Base-by-base conservation (phyloP, 2,888 invertebrate species). In the Altica lythri region DNA sequence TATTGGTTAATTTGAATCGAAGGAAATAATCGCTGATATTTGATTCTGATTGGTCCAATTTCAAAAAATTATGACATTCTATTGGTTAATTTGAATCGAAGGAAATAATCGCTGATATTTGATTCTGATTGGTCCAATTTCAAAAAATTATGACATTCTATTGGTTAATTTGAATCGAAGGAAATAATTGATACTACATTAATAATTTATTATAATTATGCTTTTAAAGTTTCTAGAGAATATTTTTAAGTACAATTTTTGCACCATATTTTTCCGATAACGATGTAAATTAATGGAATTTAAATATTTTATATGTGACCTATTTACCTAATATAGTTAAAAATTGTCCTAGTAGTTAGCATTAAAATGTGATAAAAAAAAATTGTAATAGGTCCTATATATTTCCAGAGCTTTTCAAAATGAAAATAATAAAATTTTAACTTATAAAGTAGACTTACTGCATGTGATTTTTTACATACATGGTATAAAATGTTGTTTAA, bases 341-440 rank as follows among this genome's bases (percentile, higher is more conserved):
- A 43, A 43, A 25, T 43, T 43, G 42, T 43, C 42, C 42, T 43
- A 43, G 25, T 29, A 29, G 25, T 43, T 43, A 43, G 42, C 25
- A 29, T 43, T 43, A 4, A 29, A 43, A 27, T 43, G 42, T 43
- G 42, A 43, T 43, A 43, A 25, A 22, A 38, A n/a, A 22, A 16
- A 27, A 27, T 43, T 43, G 42, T 43, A 43, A 43, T 43, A 43
- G 42, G 25, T 43, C 42, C n/a, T n/a, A 13, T 43, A 22, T 43
- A 27, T 27, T 43, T 43, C 16, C 22, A 27, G 27, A 43, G 42
- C 42, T 43, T 43, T 43, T 43, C 9, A 43, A 29, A 43, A 22
- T 27, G 12, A 42, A 12, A 27, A n/a, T 16, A 9, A 43, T 22
- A n/a, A n/a, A n/a, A n/a, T n/a, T n/a, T n/a, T 10, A 43, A 14